phyloP scores from a whole-genome alignment of 2,888 invertebrate genomes.

The Ophraella communa region DNA sequence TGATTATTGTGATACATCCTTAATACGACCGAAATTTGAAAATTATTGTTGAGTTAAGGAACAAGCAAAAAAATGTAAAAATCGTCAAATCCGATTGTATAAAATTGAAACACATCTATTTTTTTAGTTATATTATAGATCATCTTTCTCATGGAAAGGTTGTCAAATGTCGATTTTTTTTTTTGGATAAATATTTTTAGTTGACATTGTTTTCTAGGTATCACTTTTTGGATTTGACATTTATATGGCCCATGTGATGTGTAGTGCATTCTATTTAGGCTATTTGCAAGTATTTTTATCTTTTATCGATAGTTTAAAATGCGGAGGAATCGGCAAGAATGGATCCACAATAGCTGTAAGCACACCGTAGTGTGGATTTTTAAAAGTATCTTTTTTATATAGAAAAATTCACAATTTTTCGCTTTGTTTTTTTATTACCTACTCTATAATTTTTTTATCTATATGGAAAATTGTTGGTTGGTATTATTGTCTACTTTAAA shows the following conservation, averaged over 20 bases:
- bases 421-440: constrained; percentile 6
- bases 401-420: constrained; percentile 12
- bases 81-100: not conserved
- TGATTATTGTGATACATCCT: too few relatives aligned
- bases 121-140: not conserved
- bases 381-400: not conserved
- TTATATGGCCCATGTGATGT: constrained; percentile 56
- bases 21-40: too few relatives aligned
- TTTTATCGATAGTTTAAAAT: constrained; percentile 75
- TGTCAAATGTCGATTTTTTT: constrained; percentile 27
- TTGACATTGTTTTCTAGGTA: constrained; percentile 56
- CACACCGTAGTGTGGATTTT: constrained; percentile 1
- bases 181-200: constrained; percentile 8
- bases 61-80: too few relatives aligned
- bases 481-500: constrained; percentile 3
- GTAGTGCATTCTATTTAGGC: constrained; percentile 65
- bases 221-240: constrained; percentile 59
- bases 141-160: not conserved
- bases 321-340: constrained; percentile 94
- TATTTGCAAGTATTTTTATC: constrained; percentile 70
- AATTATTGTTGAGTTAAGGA: too few relatives aligned
- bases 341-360: constrained; percentile 97
- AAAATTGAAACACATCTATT: not conserved
- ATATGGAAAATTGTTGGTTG: constrained; percentile 15
- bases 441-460: not conserved